A percentile compares a stretch with the other conserved stretches of the same genome.
Conservation (phyloP, 2,113 vertebrate species). For the Craseonycteris thonglongyai region DNA sequence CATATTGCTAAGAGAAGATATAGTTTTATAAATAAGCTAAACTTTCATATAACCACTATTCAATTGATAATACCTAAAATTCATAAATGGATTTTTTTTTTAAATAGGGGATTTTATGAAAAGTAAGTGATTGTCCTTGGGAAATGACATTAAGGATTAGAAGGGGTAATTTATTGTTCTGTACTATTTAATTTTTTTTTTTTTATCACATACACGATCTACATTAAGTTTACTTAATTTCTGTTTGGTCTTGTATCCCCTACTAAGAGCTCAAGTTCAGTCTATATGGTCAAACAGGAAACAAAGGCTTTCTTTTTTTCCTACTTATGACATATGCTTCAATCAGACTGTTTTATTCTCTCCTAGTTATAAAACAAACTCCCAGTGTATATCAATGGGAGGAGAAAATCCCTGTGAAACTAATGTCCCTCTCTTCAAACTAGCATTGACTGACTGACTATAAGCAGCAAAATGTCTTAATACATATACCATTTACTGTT, state of each 20-base stretch:
- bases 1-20: not conserved
- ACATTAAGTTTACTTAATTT: not conserved
- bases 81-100: not conserved
- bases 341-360: not conserved
- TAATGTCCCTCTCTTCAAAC: not conserved
- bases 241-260: not conserved
- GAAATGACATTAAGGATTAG: not conserved
- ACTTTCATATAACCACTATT: not conserved
- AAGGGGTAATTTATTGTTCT: not conserved
- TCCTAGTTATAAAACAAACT: not conserved
- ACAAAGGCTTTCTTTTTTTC: not conserved
- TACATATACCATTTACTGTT: not conserved
- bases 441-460: not conserved
- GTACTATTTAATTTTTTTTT: not conserved
- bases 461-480: not conserved
- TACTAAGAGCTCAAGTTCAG: not conserved
- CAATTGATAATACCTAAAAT: not conserved
- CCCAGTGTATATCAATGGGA: not conserved
- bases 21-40: not conserved
- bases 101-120: not conserved
- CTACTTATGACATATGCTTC: not conserved
- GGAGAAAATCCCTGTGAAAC: not conserved
- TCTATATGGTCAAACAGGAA: not conserved
- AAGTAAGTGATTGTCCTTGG: not conserved
- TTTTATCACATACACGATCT: not conserved